Evolutionary conservation across 2,797 vertebrate species (phyloP).

Genomic region (Paratrypauchen microcephalus): DNA sequence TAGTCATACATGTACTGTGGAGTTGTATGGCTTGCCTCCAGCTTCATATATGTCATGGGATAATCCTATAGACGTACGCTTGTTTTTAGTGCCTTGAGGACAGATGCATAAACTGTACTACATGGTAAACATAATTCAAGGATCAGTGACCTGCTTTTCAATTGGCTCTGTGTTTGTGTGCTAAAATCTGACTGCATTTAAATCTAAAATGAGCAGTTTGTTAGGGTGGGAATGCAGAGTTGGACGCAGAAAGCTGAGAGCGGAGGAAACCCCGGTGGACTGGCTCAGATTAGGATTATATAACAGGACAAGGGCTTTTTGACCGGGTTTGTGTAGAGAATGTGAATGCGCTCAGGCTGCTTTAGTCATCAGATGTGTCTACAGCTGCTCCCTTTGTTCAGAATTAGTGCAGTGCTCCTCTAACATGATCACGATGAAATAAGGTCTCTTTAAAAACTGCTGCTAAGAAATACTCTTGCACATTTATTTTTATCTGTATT

Average conservation of each 20-base stretch:
- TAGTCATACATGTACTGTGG: conserved; percentile 36
- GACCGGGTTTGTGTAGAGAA: conserved; percentile 13
- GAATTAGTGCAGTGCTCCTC: conserved; percentile 23
- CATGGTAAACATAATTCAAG: conserved; percentile 47
- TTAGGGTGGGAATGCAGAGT: conserved; percentile 29
- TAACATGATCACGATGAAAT: conserved; percentile 1
- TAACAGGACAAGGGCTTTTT: conserved; percentile 61
- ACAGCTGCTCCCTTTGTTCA: conserved; percentile 55
- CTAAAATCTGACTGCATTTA: conserved; percentile 5
- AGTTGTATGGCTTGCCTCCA: conserved; percentile 11
- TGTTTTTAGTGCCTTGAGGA: conserved; percentile 37
- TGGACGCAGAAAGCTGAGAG: conserved; percentile 34
- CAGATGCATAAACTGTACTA: conserved; percentile 39
- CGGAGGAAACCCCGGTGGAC: conserved; percentile 57
- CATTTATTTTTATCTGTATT: no score
- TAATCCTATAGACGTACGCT: conserved; percentile 45
- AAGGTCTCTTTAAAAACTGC: no score
- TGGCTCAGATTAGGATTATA: conserved; percentile 69
- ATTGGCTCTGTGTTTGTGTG: conserved; percentile 20
- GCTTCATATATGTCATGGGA: conserved; percentile 47
- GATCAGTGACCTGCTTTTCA: conserved; percentile 40
- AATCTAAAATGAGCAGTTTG: conserved; percentile 34
- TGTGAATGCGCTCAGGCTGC: conserved; percentile 25
- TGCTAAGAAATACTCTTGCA: no score
- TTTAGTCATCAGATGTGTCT: conserved; percentile 52